Percentiles rank a stretch among this genome's conserved stretches.
Evolutionary conservation across 1,140 invertebrate genomes (phyloP).

Genomic region (Grapholita molesta): DNA sequence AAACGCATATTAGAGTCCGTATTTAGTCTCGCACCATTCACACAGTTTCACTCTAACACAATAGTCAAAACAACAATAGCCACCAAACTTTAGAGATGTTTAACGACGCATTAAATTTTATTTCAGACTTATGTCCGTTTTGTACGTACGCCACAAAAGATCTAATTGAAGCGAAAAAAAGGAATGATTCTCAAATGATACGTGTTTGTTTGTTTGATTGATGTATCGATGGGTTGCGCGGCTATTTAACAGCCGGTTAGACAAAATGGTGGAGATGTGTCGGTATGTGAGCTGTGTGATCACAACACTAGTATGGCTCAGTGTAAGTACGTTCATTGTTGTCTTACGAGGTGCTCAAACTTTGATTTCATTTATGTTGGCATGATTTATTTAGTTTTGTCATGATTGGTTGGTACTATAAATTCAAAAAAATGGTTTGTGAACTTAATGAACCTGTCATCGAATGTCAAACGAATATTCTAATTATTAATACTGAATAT

Average conservation of each 20-base stretch:
- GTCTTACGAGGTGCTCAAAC: conserved; percentile 49
- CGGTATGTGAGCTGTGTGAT: conserved; percentile 55
- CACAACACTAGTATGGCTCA: conserved; percentile 51
- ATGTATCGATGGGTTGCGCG: conserved; percentile 69
- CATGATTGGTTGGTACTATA: too few species aligned
- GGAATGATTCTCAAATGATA: conserved; percentile 61
- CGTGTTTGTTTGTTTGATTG: conserved; percentile 74
- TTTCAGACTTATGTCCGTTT: conserved; percentile 50
- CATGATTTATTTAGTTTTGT: too few species aligned
- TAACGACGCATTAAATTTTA: conserved; percentile 68
- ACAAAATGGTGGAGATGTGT: conserved; percentile 60
- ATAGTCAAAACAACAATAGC: conserved; percentile 38
- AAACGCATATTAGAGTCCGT: conserved; percentile 2
- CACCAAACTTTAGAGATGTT: conserved; percentile 42
- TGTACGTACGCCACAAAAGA: conserved; percentile 60
- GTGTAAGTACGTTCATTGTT: conserved; percentile 47
- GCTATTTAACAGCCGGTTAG: conserved; percentile 74
- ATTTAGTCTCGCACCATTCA: conserved; percentile 19
- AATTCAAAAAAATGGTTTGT: too few species aligned
- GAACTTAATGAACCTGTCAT: too few species aligned
- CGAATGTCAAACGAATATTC: too few species aligned
- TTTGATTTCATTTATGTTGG: too few species aligned
- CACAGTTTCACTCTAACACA: conserved; percentile 39
- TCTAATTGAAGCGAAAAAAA: conserved; percentile 75
- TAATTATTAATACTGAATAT: too few species aligned